These are phyloP conservation scores for Phoebastria nigripes DNA, from an alignment of 2,797 vertebrate genomes.

Conservation along the genomic window DNA sequence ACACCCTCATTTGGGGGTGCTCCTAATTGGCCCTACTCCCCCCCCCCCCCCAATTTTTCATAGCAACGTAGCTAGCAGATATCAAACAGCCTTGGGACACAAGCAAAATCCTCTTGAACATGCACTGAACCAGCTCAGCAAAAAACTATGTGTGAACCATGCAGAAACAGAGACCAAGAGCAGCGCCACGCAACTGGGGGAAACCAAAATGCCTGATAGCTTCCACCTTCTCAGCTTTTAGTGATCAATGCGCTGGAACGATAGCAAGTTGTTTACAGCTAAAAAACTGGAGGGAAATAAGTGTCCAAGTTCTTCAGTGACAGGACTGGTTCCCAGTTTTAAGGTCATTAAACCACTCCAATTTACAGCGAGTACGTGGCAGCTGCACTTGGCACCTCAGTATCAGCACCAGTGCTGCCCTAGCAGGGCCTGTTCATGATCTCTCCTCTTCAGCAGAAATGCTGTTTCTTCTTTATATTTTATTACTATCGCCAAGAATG, in stretches of 20 bases:
- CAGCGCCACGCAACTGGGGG: fast-evolving
- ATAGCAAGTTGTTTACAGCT: not conserved
- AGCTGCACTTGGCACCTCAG: not conserved
- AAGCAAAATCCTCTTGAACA: not conserved
- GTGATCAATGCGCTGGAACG: not conserved
- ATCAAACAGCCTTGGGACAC: not conserved
- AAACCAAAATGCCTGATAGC: not conserved
- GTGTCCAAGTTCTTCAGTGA: not conserved
- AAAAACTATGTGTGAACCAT: not conserved
- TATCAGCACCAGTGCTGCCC: not conserved
- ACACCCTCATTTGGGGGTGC: not conserved
- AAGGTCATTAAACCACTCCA: not conserved
- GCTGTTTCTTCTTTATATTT: not conserved
- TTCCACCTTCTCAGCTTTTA: not conserved
- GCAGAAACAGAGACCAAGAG: not conserved
- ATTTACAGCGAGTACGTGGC: fast-evolving
- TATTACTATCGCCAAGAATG: not conserved
- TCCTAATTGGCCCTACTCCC: not conserved
- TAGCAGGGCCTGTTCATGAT: not conserved
- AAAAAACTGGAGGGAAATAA: not conserved
- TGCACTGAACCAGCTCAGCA: not conserved
- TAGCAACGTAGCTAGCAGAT: not conserved
- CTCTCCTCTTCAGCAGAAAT: not conserved
- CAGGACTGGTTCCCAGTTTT: not conserved
- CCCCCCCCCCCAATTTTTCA: not conserved